Evolutionary conservation across 2,113 vertebrate genomes (phyloP), one percentile per base, ranked within the genome.

Genomic region (Anarrhichthys ocellatus): DNA sequence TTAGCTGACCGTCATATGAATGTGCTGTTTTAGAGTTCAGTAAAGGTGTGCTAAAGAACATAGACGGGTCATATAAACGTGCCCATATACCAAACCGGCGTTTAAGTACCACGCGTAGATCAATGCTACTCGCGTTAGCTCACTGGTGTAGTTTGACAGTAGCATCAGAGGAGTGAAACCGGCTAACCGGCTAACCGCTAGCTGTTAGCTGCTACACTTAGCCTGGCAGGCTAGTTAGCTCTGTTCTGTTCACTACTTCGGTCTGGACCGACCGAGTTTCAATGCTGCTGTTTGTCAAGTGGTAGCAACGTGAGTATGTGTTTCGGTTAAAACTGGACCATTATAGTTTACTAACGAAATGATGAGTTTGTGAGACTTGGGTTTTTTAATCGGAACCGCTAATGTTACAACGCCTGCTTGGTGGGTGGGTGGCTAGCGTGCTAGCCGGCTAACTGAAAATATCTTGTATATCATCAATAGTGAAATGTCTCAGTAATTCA

Each of bases 381-480:
- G 48, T 18, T 40, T 65, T 65, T 63, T 6, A 65, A 72, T 56
- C 38, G 5, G 13, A 84, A 68, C 20, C 44, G 27, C 50, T 73
- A 42, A 40, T 65, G 58, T 48, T 71, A 61, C 63, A 70, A 10
- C 64, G 52, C 6, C 76, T 73, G 46, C 20, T 88, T 66, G 46
- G 68, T 87, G 80, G 46, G 20, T 87, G 80, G 86, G 80, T 87
- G 84, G 90, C 87, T 92, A 85, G 73, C 75, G 54, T 32, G 83
- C 59, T 84, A 90, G 29, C 63, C 27, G 29, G 78, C 80, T 84
- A 85, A 62, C 78, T 66, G 27, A 50, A 76, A 34, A 67, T 34
- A 29, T 75, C 38, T 29, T 89, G 72, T 86, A 80, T 89, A 68
- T 83, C 68, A 89, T 87, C 81, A 91, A 34, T n/a, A 63, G 6